A percentile compares a stretch with the other conserved stretches of the same genome.
phyloP scores from a whole-genome alignment of 2,888 invertebrate genomes.

The Pherbina coryleti region DNA sequence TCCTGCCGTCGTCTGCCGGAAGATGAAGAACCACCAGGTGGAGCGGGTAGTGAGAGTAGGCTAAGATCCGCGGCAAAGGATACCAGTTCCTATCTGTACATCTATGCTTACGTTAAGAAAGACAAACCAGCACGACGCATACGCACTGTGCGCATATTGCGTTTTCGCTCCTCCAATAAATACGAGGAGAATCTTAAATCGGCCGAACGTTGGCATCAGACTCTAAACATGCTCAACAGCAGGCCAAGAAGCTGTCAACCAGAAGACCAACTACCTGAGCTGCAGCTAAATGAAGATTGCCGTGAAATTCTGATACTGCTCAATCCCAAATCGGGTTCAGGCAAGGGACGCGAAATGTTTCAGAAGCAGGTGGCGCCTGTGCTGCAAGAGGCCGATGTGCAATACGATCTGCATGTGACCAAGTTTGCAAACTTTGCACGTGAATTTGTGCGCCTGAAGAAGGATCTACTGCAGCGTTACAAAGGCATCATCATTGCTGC shows the following conservation, averaged over 20 bases:
- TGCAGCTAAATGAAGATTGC: neutral
- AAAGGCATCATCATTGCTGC: slow-evolving; percentile 80
- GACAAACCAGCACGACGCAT: slow-evolving; percentile 79
- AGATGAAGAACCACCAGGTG: slow-evolving; percentile 78
- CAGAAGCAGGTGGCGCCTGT: slow-evolving; percentile 87
- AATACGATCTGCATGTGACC: slow-evolving; percentile 90
- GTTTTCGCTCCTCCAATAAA: slow-evolving; percentile 85
- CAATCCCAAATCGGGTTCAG: slow-evolving; percentile 95
- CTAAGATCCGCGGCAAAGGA: slow-evolving; percentile 70
- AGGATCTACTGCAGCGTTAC: slow-evolving; percentile 74
- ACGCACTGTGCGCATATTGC: slow-evolving; percentile 83
- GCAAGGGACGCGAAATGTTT: slow-evolving; percentile 88
- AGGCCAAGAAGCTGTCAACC: slow-evolving; percentile 64
- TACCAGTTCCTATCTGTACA: slow-evolving; percentile 86
- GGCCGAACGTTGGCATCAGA: slow-evolving; percentile 84
- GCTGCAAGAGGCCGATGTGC: slow-evolving; percentile 87
- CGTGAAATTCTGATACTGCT: slow-evolving; percentile 79
- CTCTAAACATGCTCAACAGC: slow-evolving; percentile 77
- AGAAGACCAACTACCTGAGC: neutral
- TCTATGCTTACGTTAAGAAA: slow-evolving; percentile 85
- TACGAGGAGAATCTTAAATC: slow-evolving; percentile 87
- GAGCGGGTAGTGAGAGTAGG: slow-evolving; percentile 54
- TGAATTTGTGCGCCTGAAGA: slow-evolving; percentile 77
- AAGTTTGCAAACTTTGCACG: slow-evolving; percentile 87
- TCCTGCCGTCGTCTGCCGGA: slow-evolving; percentile 77